Base-by-base conservation (phyloP, 2,113 vertebrate genomes). In the Octodon degus region DNA sequence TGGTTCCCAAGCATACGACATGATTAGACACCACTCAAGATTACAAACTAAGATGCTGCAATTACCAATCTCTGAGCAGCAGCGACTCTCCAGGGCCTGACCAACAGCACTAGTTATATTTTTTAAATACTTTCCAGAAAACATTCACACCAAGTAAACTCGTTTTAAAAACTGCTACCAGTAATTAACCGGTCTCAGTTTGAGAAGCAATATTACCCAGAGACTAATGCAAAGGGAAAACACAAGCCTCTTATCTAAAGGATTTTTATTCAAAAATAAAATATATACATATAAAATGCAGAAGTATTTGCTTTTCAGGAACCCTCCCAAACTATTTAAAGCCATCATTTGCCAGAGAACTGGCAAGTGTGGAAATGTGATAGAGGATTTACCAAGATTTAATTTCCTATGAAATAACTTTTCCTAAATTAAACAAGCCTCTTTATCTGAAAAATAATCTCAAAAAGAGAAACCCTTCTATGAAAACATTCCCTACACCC, bases 341-440 rank as follows among this genome's bases (percentile, higher is more conserved):
- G 90, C 50, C 96, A 34, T 72, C 80, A 92, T 94, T 97, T 90
- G 95, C 96, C 50, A 96, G 81, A 94, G 34, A 97, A 87, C 43
- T 79, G 87, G 89, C 37, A 98, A 90, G 87, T 96, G 97, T 95
- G 74, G 91, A 98, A 98, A 96, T 25, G 92, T 86, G 65, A 97
- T 84, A 92, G 16, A 96, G 96, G 91, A 97, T 89, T 70, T 96
- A 97, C 83, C 92, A 96, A 74, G 93, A 98, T 81, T 97, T 96
- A 92, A 97, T 96, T 97, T 97, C 94, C 87, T 97, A 88, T 43
- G 80, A 95, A 96, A 96, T 82, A 91, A 70, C 65, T 97, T 91
- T 96, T 94, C 86, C 90, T 10, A 20, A 85, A 97, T 97, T 97
- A 79, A 97, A 91, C 93, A 93, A 96, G 65, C 74, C 89, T 97